These are phyloP conservation scores for Nysson spinosus DNA, from an alignment of 2,888 invertebrate genomes.

Conservation along the genomic window DNA sequence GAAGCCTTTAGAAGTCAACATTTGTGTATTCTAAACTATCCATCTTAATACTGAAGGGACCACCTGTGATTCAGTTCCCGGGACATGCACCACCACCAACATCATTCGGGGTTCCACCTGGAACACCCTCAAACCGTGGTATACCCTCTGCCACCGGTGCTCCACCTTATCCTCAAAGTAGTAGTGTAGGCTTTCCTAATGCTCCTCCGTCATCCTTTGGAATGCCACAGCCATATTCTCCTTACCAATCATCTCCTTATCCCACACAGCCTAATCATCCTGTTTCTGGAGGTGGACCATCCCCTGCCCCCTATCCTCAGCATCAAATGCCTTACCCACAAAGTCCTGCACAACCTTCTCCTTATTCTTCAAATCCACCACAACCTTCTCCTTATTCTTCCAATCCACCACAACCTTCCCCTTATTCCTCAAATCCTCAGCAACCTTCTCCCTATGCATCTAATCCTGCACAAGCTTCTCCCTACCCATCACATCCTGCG, in stretches of 20 bases:
- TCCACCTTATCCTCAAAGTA: slow-evolving; percentile 57
- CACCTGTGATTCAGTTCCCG: slow-evolving; percentile 67
- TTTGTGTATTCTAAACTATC: slow-evolving; percentile 18
- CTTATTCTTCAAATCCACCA: slow-evolving; percentile 39
- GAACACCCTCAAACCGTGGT: slow-evolving; percentile 69
- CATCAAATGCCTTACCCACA: slow-evolving; percentile 27
- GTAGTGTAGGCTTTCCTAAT: slow-evolving; percentile 55
- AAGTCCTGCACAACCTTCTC: slow-evolving; percentile 21
- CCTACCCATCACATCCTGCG: slow-evolving; percentile 7
- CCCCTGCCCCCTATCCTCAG: slow-evolving; percentile 23
- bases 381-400: slow-evolving; percentile 4
- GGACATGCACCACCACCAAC: slow-evolving; percentile 69
- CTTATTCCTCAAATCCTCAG: slow-evolving; percentile 10
- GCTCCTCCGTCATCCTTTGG: slow-evolving; percentile 63
- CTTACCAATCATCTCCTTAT: slow-evolving; percentile 50
- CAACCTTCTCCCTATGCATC: slow-evolving; percentile 3
- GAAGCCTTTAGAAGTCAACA: neutral
- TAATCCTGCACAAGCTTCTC: slow-evolving; percentile 16
- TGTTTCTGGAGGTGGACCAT: slow-evolving; percentile 2
- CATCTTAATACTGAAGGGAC: slow-evolving; percentile 64
- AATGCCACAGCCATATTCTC: slow-evolving; percentile 70
- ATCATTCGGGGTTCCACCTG: slow-evolving; percentile 72
- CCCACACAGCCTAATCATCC: slow-evolving; percentile 37
- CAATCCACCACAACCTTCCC: slow-evolving; percentile 15
- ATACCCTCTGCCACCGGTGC: slow-evolving; percentile 66